Conservation (phyloP, 2,113 vertebrate genomes). For the Dicerorhinus sumatrensis region DNA sequence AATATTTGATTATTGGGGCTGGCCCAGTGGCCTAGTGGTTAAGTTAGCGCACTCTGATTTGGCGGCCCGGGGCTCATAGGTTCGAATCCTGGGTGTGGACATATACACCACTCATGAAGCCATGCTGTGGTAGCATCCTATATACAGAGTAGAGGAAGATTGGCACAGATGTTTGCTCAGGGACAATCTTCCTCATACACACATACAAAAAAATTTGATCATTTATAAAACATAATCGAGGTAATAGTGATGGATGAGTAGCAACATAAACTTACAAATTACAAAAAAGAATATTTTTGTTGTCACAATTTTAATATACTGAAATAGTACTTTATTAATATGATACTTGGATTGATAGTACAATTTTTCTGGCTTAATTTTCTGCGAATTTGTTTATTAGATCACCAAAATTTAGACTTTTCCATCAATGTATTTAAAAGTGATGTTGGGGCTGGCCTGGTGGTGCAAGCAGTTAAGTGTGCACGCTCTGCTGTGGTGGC, state of each 20-base stretch:
- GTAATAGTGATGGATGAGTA: background rate
- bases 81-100: too few species aligned
- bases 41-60: too few species aligned
- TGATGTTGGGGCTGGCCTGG: background rate
- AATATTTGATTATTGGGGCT: too few species aligned
- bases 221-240: conserved; percentile 7
- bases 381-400: background rate
- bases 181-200: too few species aligned
- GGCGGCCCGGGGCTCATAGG: too few species aligned
- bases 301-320: background rate
- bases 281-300: background rate
- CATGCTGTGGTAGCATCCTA: too few species aligned
- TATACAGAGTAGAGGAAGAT: too few species aligned
- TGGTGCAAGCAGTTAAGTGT: too few species aligned
- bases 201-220: background rate
- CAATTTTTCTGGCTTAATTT: background rate
- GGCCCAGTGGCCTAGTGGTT: too few species aligned
- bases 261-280: background rate
- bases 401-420: background rate
- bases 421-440: background rate
- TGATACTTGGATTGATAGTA: background rate
- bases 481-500: too few species aligned
- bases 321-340: background rate
- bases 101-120: too few species aligned
- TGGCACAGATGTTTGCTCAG: too few species aligned